A percentile compares a stretch with the other conserved stretches of the same genome.
These are phyloP conservation scores for Brachypterus glaber DNA, from an alignment of 2,888 invertebrate genomes.

Conservation along the genomic window DNA sequence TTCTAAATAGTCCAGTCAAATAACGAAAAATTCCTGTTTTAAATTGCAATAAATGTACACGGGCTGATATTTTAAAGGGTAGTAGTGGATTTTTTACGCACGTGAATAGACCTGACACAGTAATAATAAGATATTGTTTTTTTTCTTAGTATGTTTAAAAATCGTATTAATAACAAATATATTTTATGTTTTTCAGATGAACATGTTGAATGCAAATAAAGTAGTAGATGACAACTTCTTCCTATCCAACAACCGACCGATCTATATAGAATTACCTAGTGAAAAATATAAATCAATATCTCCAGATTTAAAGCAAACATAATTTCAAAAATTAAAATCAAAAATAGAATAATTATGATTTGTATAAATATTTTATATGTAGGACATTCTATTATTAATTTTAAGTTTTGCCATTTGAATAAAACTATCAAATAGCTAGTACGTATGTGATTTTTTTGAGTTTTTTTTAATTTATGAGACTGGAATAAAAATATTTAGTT, in stretches of 20 bases:
- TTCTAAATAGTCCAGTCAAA: no score
- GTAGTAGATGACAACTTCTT: constrained; percentile 44
- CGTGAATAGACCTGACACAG: no score
- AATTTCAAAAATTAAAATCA: no score
- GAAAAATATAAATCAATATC: constrained; percentile 41
- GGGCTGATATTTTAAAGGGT: no score
- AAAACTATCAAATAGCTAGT: constrained; percentile 5
- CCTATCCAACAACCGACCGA: constrained; percentile 54
- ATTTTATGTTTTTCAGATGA: constrained; percentile 29
- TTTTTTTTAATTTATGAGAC: no score
- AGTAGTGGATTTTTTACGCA: no score
- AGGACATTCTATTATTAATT: constrained; percentile 2
- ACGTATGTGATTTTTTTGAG: no score
- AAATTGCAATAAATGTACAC: no score
- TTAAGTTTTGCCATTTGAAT: constrained; percentile 13
- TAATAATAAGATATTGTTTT: constrained; percentile 2
- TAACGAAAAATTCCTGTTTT: no score
- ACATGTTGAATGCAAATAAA: constrained; percentile 45
- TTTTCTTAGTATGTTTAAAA: no score
- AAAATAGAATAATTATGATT: no score
- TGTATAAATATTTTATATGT: constrained; percentile 7
- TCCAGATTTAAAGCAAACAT: constrained; percentile 15
- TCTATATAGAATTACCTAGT: constrained; percentile 58
- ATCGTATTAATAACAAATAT: no score
- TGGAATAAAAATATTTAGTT: neutral